Base-by-base conservation (phyloP, 1,140 invertebrate genomes). In the Caerostris extrusa region DNA sequence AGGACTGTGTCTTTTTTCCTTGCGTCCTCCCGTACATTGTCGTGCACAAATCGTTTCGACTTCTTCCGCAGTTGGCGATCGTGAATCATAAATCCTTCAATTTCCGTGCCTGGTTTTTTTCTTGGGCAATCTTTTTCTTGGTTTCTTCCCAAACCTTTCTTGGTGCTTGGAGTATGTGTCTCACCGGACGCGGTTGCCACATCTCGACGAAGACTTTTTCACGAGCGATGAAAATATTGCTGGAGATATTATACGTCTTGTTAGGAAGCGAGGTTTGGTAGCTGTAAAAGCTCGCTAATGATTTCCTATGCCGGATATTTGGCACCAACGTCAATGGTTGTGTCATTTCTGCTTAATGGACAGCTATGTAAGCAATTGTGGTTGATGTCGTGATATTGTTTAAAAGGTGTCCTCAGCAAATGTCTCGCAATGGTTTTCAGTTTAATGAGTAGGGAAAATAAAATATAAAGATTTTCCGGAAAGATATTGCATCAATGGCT, bases 51-150 rank as follows among this genome's bases (percentile, higher is more conserved):
- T 57, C 12, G 90, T 60, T 64, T 85, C 19, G 14, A 7, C 82
- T 17, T 55, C 82, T 85, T 89, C 90, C 90, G 90, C 34, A 91
- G 19, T 17, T 17, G 56, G 10, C n/a, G 53, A 19, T 91, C 90
- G 90, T 91, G 90, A 34, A 34, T 91, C 69, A 69, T 91, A 91
- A 91, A 91, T 91, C 90, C 57, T 81, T 19, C 56, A 14, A 7
- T 61, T 17, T n/a, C 56, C 19, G 57, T 34, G 61, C 61, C 53
- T 56, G 88, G 55, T 56, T 17, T n/a, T 69, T 34, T 7, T 60
- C 83, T 85, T 85, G 83, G 34, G 57, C 34, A 77, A 77, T 77
- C 71, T 34, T 34, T n/a, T 34, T 34, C 71, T 7, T 34, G 7
- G 71, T 34, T 14, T 34, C 34, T 50, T 77, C 71, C 10, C 71